Evolutionary conservation across 2,888 invertebrate genomes (phyloP).

Genomic region (Corbicula japonica): DNA sequence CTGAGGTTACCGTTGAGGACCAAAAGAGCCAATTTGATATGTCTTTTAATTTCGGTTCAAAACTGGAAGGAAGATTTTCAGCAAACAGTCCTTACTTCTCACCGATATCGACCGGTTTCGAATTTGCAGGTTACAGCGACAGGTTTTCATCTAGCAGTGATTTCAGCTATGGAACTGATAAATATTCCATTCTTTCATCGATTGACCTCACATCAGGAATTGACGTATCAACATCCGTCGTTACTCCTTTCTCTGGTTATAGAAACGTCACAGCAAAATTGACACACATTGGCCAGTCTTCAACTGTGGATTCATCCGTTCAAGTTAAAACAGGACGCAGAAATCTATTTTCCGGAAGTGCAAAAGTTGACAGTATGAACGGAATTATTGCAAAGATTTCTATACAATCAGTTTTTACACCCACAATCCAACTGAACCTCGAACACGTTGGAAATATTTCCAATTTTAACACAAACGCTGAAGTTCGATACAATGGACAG

Average conservation of each 20-base stretch:
- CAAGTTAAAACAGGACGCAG: slow-evolving; percentile 43
- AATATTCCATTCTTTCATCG: slow-evolving; percentile 35
- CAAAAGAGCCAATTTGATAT: slow-evolving; percentile 64
- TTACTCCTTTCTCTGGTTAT: slow-evolving; percentile 38
- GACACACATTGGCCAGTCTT: slow-evolving; percentile 35
- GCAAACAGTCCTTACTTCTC: slow-evolving; percentile 38
- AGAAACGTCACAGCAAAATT: slow-evolving; percentile 19
- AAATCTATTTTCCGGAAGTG: slow-evolving; percentile 25
- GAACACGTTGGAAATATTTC: slow-evolving; percentile 25
- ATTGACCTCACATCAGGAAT: slow-evolving; percentile 9
- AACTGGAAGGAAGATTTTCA: slow-evolving; percentile 35
- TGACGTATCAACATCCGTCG: slow-evolving; percentile 12
- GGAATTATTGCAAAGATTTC: slow-evolving; percentile 5
- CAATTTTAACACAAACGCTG: slow-evolving; percentile 37
- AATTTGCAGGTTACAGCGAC: slow-evolving; percentile 32
- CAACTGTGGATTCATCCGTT: slow-evolving; percentile 8
- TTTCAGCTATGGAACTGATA: slow-evolving; percentile 6
- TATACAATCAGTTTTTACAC: slow-evolving; percentile 29
- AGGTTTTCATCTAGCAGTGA: slow-evolving; percentile 26
- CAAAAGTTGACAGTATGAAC: slow-evolving; percentile 11
- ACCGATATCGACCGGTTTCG: slow-evolving; percentile 25
- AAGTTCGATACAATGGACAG: slow-evolving; percentile 36
- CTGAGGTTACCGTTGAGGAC: slow-evolving; percentile 39
- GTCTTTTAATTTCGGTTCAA: slow-evolving; percentile 45
- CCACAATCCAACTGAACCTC: slow-evolving; percentile 33